Evolutionary conservation across 2,888 invertebrate genomes (phyloP).

Genomic region (Molorchus minor): DNA sequence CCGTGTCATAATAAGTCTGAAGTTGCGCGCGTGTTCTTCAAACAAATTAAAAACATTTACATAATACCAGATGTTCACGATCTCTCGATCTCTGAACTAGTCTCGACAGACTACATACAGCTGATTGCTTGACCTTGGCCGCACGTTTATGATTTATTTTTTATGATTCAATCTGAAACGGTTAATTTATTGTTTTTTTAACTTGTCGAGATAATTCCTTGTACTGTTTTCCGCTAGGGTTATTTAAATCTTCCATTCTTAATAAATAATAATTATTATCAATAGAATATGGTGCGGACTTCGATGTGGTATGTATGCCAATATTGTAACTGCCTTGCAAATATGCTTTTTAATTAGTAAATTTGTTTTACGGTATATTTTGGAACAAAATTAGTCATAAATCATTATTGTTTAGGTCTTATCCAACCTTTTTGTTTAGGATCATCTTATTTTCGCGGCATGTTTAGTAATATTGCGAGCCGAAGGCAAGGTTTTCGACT

Average conservation of each 20-base stretch:
- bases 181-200: not conserved
- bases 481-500: too few relatives aligned
- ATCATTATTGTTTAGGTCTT: too few relatives aligned
- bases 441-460: too few relatives aligned
- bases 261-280: not conserved
- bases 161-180: conserved; percentile 13
- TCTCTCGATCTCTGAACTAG: conserved; percentile 34
- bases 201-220: not conserved
- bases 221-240: not conserved
- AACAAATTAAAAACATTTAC: conserved; percentile 43
- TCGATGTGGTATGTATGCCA: not conserved
- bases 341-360: not conserved
- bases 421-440: too few relatives aligned
- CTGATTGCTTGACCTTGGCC: conserved; percentile 36
- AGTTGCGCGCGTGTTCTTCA: conserved; percentile 39
- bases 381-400: too few relatives aligned
- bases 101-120: conserved; percentile 28
- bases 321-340: not conserved
- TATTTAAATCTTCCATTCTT: not conserved
- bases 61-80: conserved; percentile 43
- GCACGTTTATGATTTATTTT: conserved; percentile 24
- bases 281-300: too few relatives aligned
- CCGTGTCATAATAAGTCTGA: conserved; percentile 38
- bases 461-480: too few relatives aligned
- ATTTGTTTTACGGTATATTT: too few relatives aligned